phyloP scores from a whole-genome alignment of 2,113 vertebrate genomes.

The Sylvicapra grimmia region DNA sequence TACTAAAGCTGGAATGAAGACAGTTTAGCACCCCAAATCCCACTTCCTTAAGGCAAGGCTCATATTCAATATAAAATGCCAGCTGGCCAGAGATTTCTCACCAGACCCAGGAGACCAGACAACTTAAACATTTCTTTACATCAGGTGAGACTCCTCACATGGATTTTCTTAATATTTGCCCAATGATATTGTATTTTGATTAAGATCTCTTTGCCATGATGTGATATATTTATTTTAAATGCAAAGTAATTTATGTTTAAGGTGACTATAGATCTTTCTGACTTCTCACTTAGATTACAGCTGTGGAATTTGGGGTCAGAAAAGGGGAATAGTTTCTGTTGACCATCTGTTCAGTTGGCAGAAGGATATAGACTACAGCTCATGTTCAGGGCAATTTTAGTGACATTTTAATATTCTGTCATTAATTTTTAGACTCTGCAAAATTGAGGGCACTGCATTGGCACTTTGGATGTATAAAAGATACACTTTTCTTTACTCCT shows the following conservation, averaged over 20 bases:
- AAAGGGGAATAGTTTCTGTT: neutral
- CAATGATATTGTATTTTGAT: neutral
- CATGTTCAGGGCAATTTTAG: neutral
- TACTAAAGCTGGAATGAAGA: constrained; percentile 44
- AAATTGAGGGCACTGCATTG: neutral
- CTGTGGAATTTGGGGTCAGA: neutral
- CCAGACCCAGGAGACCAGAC: neutral
- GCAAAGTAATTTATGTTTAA: neutral
- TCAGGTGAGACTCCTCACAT: constrained; percentile 5
- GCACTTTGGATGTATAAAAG: neutral
- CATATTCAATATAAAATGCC: constrained; percentile 45
- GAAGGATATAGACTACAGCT: neutral
- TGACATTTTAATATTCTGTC: neutral
- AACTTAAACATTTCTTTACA: neutral
- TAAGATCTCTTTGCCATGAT: neutral
- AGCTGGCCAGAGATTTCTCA: neutral
- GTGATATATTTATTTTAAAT: neutral
- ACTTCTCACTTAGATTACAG: neutral
- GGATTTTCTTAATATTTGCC: neutral
- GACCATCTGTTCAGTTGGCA: neutral
- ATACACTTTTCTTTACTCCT: neutral
- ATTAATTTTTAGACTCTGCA: neutral
- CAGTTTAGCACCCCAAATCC: neutral
- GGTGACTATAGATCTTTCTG: neutral
- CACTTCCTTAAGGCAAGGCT: constrained; percentile 48